These are phyloP conservation scores for Cnemophilus loriae DNA, from an alignment of 2,113 vertebrate species.

Conservation along the genomic window DNA sequence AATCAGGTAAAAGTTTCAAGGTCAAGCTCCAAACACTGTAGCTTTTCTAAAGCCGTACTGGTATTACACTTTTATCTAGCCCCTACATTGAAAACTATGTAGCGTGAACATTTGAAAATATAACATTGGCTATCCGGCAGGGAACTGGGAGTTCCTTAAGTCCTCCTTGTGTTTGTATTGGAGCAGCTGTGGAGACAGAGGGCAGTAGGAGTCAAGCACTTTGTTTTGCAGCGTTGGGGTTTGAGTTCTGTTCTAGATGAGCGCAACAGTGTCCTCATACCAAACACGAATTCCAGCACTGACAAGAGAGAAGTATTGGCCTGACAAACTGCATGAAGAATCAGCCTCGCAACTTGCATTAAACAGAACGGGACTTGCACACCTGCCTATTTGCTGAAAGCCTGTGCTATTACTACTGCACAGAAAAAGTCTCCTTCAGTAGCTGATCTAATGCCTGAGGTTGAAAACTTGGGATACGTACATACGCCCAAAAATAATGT, in stretches of 20 bases:
- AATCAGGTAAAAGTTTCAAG: slow-evolving; percentile 33
- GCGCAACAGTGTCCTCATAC: background rate
- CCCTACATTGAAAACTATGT: slow-evolving; percentile 25
- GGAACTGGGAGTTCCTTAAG: background rate
- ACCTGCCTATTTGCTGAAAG: background rate
- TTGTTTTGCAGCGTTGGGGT: background rate
- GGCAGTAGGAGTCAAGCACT: slow-evolving; percentile 20
- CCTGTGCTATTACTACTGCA: background rate
- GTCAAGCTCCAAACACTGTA: slow-evolving; percentile 49
- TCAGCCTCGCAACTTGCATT: background rate
- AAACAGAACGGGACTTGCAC: background rate
- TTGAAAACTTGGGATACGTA: background rate
- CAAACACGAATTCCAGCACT: background rate
- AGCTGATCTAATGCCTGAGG: slow-evolving; percentile 18
- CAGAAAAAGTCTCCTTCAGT: background rate
- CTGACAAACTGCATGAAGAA: background rate
- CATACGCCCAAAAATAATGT: background rate
- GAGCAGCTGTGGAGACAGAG: slow-evolving; percentile 12
- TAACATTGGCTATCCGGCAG: background rate
- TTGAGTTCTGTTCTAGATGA: background rate
- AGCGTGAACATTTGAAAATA: slow-evolving; percentile 2
- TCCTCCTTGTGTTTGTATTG: background rate
- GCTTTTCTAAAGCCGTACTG: slow-evolving; percentile 37
- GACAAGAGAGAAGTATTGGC: background rate
- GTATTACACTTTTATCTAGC: slow-evolving; percentile 21